Evolutionary conservation across 2,113 vertebrate species (phyloP).

Genomic region (Pelodiscus sinensis): DNA sequence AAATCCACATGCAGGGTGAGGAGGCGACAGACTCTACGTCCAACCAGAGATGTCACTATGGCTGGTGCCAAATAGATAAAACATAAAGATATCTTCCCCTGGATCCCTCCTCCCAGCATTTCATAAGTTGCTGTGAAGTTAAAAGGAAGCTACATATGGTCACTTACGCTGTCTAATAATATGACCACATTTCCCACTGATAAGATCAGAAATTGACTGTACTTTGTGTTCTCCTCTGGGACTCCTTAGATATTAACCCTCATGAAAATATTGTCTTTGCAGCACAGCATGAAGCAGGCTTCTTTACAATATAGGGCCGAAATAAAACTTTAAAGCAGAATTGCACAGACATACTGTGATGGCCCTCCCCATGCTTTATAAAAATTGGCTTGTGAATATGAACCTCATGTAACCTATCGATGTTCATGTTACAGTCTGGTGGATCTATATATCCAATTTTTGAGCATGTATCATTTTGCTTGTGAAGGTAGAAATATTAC

Average conservation of each 20-base stretch:
- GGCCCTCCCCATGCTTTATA: too few species aligned
- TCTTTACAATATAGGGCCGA: background rate
- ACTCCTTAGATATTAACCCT: conserved; percentile 2
- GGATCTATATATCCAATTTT: too few species aligned
- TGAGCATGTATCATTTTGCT: too few species aligned
- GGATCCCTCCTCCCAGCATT: background rate
- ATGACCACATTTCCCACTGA: background rate
- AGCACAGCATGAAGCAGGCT: background rate
- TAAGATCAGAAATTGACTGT: background rate
- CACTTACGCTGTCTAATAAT: conserved; percentile 22
- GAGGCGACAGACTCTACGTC: rapidly evolving
- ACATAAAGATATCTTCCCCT: background rate
- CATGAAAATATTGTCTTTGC: background rate
- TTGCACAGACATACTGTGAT: background rate
- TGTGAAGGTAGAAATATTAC: too few species aligned
- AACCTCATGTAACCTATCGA: too few species aligned
- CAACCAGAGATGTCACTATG: background rate
- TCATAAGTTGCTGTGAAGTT: conserved; percentile 37
- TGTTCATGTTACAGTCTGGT: too few species aligned
- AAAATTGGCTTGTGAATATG: too few species aligned
- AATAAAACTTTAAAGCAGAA: background rate
- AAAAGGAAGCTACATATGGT: background rate
- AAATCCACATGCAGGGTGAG: background rate
- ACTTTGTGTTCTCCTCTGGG: background rate
- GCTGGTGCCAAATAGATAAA: background rate